Evolutionary conservation across 2,797 vertebrate species (phyloP).

Genomic region (Pristis pectinata): DNA sequence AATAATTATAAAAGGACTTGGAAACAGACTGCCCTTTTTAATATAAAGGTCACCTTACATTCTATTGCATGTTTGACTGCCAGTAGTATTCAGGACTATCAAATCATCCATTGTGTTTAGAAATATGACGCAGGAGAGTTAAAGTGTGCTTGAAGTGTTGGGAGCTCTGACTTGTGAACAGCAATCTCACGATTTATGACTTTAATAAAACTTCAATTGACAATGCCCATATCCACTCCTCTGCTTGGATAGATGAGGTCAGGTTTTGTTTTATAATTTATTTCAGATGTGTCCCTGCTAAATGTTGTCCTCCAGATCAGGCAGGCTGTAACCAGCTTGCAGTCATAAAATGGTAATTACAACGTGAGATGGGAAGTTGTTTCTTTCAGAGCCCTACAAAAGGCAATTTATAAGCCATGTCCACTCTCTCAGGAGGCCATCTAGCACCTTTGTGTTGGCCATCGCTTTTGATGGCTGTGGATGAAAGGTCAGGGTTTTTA

Average conservation of each 20-base stretch:
- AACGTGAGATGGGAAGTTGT: not conserved
- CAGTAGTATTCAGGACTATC: not conserved
- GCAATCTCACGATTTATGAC: not conserved
- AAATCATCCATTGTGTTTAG: not conserved
- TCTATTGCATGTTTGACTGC: not conserved
- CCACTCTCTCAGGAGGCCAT: not conserved
- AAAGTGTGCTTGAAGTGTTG: not conserved
- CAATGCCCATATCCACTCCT: not conserved
- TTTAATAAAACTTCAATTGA: not conserved
- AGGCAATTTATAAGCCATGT: not conserved
- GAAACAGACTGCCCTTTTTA: not conserved
- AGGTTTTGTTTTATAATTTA: not conserved
- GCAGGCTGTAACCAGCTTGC: not conserved
- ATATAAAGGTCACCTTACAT: not conserved
- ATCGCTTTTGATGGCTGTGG: not conserved
- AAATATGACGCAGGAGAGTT: not conserved
- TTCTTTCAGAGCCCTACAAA: not conserved
- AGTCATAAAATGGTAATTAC: not conserved
- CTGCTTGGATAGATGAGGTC: not conserved
- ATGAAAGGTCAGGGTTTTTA: not conserved
- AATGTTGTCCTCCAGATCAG: not conserved
- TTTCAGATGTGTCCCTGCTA: not conserved
- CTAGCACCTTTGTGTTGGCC: not conserved
- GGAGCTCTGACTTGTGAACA: not conserved
- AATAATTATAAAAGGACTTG: not conserved